phyloP scores from a whole-genome alignment of 2,888 invertebrate species.

The Julus scandinavius region DNA sequence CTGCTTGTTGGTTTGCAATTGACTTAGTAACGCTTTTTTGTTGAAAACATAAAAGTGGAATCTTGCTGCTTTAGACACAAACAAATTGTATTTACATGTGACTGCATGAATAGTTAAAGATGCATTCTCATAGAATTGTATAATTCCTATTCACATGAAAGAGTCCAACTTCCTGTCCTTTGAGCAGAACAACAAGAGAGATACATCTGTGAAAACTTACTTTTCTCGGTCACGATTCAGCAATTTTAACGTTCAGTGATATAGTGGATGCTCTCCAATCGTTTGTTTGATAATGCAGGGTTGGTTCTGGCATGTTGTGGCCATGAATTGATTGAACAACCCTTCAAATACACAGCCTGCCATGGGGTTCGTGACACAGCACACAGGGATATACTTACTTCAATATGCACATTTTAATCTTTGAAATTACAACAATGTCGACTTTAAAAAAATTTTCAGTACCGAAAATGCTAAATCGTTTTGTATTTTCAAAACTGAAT shows the following conservation, averaged over 20 bases:
- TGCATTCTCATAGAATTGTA: too few relatives aligned
- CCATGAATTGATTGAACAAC: neutral
- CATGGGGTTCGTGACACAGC: neutral
- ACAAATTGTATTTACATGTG: too few relatives aligned
- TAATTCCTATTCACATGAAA: neutral
- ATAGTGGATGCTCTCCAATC: constrained; percentile 4
- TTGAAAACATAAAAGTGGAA: too few relatives aligned
- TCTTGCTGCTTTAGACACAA: too few relatives aligned
- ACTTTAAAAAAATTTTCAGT: too few relatives aligned
- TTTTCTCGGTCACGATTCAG: constrained; percentile 19
- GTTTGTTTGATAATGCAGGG: constrained; percentile 17
- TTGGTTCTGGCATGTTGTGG: neutral
- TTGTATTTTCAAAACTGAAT: too few relatives aligned
- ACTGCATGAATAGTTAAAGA: too few relatives aligned
- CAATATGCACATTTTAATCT: neutral
- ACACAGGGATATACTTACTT: neutral
- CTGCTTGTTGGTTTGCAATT: too few relatives aligned
- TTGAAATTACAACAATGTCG: neutral
- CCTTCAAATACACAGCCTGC: constrained; percentile 12
- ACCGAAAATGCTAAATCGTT: too few relatives aligned
- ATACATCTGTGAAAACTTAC: neutral
- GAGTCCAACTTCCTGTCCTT: neutral
- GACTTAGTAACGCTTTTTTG: too few relatives aligned
- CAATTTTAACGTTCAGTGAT: neutral
- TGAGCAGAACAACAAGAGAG: neutral